Conservation (phyloP, 2,797 vertebrate species). For the Epinephelus awoara region DNA sequence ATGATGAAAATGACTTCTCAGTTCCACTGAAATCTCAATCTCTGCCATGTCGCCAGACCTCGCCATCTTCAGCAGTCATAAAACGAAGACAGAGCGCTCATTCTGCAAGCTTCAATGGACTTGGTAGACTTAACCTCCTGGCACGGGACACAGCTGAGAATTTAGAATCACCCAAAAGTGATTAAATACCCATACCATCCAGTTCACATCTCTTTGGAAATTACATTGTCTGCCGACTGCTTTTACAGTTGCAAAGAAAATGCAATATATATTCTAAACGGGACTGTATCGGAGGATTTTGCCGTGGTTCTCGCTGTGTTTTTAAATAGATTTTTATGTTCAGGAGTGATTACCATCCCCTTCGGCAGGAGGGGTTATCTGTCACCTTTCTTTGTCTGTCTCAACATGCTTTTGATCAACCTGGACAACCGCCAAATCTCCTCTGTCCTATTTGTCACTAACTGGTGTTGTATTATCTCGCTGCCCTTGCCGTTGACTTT, state of each 20-base stretch:
- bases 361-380: conserved; percentile 39
- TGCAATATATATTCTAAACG: conserved; percentile 8
- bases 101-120: conserved; percentile 59
- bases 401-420: conserved; percentile 53
- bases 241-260: conserved; percentile 27
- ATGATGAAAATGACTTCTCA: conserved; percentile 32
- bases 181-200: conserved; percentile 59
- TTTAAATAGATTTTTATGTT: conserved; percentile 30
- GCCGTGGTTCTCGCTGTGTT: not conserved
- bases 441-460: conserved; percentile 64
- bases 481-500: conserved; percentile 66
- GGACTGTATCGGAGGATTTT: not conserved
- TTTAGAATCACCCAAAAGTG: conserved; percentile 53
- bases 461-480: conserved; percentile 65
- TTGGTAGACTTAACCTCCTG: conserved; percentile 59
- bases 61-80: conserved; percentile 46
- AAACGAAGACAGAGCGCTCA: conserved; percentile 64
- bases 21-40: conserved; percentile 55
- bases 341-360: conserved; percentile 26
- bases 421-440: conserved; percentile 49
- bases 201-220: conserved; percentile 32
- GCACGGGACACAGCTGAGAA: conserved; percentile 36
- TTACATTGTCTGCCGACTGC: conserved; percentile 25
- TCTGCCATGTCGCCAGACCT: conserved; percentile 45
- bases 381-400: conserved; percentile 56